phyloP scores from a whole-genome alignment of 1,140 invertebrate genomes.

The Pseudobourletiella spinata region DNA sequence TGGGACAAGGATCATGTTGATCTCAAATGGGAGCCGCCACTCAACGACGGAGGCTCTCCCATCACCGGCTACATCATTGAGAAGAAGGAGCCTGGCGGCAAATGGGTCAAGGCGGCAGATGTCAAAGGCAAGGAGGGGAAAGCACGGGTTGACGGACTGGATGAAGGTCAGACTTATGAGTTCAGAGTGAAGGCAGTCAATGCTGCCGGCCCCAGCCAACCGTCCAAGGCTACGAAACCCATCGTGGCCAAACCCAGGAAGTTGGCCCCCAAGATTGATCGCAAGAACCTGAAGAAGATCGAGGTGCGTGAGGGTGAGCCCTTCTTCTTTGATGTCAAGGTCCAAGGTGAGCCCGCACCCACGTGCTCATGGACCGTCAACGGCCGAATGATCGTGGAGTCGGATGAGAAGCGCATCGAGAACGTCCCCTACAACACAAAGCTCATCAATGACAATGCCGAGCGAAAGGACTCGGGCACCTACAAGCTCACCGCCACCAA shows the following conservation, averaged over 20 bases:
- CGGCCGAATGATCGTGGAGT: slow-evolving; percentile 50
- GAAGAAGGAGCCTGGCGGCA: slow-evolving; percentile 79
- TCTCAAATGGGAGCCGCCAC: slow-evolving; percentile 79
- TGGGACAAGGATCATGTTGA: slow-evolving; percentile 94
- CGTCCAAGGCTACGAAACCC: slow-evolving; percentile 60
- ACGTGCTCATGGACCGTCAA: slow-evolving; percentile 63
- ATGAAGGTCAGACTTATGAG: slow-evolving; percentile 78
- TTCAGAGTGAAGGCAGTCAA: slow-evolving; percentile 67
- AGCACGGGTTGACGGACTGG: slow-evolving; percentile 64
- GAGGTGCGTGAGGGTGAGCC: slow-evolving; percentile 73
- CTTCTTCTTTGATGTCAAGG: slow-evolving; percentile 73
- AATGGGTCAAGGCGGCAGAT: slow-evolving; percentile 78
- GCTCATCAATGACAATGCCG: slow-evolving; percentile 69
- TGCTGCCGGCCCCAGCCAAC: slow-evolving; percentile 67
- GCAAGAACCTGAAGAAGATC: slow-evolving; percentile 63
- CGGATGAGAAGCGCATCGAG: slow-evolving; percentile 55
- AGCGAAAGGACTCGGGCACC: slow-evolving; percentile 71
- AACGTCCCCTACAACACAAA: slow-evolving; percentile 80
- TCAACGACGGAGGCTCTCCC: slow-evolving; percentile 82
- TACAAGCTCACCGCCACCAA: slow-evolving; percentile 78
- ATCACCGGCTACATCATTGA: slow-evolving; percentile 90
- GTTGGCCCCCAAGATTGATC: slow-evolving; percentile 87
- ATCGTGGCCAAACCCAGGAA: slow-evolving; percentile 75
- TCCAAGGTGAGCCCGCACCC: slow-evolving; percentile 85
- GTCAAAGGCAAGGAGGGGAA: slow-evolving; percentile 66